Evolutionary conservation across 30 jellyfish, hydroid and myxozoan species (phyloP).

Genomic region (Mastigias papua): DNA sequence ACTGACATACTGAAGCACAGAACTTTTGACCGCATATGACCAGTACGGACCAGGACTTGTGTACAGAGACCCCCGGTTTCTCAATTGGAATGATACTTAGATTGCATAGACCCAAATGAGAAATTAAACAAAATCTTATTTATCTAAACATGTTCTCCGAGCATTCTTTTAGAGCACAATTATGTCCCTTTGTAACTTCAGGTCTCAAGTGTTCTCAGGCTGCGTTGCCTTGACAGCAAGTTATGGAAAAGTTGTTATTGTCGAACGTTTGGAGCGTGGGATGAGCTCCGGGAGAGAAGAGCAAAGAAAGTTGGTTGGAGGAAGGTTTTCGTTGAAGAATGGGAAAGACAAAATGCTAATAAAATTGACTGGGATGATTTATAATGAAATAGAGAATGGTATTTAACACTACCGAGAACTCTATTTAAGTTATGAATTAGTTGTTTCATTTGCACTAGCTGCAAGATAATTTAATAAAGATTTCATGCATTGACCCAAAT

Average conservation of each 20-base stretch:
- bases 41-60: neutral
- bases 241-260: conserved; percentile 47
- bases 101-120: neutral
- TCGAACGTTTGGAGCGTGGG: conserved; percentile 73
- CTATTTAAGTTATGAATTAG: neutral
- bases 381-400: neutral
- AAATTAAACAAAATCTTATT: neutral
- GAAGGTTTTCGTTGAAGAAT: conserved; percentile 65
- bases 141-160: neutral
- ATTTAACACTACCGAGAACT: neutral
- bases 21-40: neutral
- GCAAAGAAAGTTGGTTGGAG: conserved; percentile 72
- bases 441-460: neutral
- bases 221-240: conserved; percentile 69
- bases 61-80: conserved; percentile 1
- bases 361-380: conserved; percentile 84
- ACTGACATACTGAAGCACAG: too few species aligned
- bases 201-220: conserved; percentile 62
- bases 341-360: conserved; percentile 51
- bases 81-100: neutral
- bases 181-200: neutral
- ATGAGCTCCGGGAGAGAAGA: conserved; percentile 69
- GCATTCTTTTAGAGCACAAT: neutral
- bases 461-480: too few species aligned
- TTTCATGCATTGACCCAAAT: too few species aligned